These are phyloP conservation scores for Palythoa grandis DNA, from an alignment of 92 coral and sea anemone genomes.

Conservation along the genomic window DNA sequence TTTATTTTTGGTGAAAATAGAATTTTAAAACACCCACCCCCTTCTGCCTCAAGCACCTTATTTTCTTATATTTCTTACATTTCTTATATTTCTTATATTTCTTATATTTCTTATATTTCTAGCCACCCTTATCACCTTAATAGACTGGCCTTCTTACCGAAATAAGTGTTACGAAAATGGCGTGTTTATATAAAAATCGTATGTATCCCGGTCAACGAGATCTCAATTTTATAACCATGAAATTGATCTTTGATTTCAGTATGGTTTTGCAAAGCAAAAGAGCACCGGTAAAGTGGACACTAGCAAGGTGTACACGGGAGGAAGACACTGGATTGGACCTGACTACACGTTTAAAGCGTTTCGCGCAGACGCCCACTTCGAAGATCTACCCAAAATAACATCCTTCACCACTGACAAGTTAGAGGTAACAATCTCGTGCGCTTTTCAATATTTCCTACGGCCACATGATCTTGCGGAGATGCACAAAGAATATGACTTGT, in stretches of 20 bases:
- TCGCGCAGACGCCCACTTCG: constrained; percentile 71
- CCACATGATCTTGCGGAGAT: constrained; percentile 65
- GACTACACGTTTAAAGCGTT: constrained; percentile 75
- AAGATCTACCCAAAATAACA: constrained; percentile 53
- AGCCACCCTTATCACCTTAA: too few relatives aligned
- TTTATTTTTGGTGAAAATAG: too few relatives aligned
- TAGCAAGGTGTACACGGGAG: constrained; percentile 59
- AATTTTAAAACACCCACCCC: too few relatives aligned
- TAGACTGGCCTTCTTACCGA: too few relatives aligned
- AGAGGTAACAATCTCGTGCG: constrained; percentile 65
- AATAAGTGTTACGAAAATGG: too few relatives aligned
- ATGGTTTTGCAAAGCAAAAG: constrained; percentile 65
- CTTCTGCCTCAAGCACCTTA: too few relatives aligned
- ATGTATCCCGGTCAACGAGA: background rate
- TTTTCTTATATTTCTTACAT: too few relatives aligned
- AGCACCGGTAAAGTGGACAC: constrained; percentile 77
- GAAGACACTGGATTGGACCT: constrained; percentile 77
- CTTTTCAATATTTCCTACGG: constrained; percentile 74
- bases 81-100: too few relatives aligned
- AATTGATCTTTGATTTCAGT: constrained; percentile 31
- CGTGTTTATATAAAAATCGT: too few relatives aligned
- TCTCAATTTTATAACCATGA: background rate
- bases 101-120: too few relatives aligned
- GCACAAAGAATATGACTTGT: constrained; percentile 74
- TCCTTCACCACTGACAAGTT: constrained; percentile 73